phyloP scores from a whole-genome alignment of 2,113 vertebrate genomes.

The Rhagologus leucostigma region DNA sequence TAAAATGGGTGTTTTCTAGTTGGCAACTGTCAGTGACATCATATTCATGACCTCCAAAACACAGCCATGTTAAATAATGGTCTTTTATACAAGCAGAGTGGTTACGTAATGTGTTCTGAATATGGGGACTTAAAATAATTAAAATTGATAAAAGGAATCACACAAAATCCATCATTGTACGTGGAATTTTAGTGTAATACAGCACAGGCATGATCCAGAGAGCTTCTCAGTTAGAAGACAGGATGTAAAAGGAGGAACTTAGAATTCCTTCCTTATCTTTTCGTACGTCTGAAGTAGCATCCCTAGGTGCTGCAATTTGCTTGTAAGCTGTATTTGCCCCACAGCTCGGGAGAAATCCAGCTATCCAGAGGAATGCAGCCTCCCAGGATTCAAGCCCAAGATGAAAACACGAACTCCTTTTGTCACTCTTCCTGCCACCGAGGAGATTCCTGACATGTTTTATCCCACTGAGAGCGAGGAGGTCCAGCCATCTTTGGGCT shows the following conservation, averaged over 20 bases:
- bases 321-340: not conserved
- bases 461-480: not conserved
- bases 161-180: rapidly evolving
- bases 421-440: slow-evolving; percentile 3
- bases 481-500: not conserved
- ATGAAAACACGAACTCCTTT: not conserved
- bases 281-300: not conserved
- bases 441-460: not conserved
- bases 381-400: not conserved
- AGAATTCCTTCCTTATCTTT: not conserved
- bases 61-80: not conserved
- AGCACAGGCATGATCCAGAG: not conserved
- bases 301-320: not conserved
- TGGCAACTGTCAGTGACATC: not conserved
- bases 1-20: not conserved
- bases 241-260: not conserved
- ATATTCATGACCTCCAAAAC: not conserved
- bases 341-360: slow-evolving; percentile 25
- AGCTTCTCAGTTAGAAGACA: not conserved
- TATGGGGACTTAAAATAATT: not conserved
- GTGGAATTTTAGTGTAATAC: not conserved
- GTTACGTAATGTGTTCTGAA: not conserved
- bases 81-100: not conserved
- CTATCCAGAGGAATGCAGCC: not conserved
- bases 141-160: not conserved